Percentiles rank a stretch among this genome's conserved stretches.
Conservation (phyloP, 2,113 vertebrate species). For the Camarhynchus parvulus region DNA sequence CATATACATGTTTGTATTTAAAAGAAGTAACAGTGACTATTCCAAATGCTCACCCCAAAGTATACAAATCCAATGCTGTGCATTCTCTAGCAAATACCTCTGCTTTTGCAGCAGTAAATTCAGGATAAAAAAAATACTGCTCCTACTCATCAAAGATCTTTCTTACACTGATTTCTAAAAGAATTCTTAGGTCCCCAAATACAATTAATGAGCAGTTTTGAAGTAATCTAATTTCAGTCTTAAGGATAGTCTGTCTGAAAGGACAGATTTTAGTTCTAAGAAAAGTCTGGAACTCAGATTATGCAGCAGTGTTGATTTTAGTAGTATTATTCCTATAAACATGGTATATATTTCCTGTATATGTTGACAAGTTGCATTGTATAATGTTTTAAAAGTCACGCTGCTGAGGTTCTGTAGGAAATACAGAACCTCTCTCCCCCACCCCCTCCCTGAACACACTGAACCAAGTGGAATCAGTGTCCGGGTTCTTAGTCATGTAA, state of each 20-base stretch:
- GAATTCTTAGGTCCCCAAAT: neutral
- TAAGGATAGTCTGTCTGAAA: neutral
- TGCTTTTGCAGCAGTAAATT: neutral
- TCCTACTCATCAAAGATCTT: neutral
- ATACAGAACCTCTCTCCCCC: neutral
- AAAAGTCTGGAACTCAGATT: neutral
- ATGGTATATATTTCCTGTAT: neutral
- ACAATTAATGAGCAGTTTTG: neutral
- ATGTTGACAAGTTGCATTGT: neutral
- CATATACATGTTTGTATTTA: neutral
- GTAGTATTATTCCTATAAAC: neutral
- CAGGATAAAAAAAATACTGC: neutral
- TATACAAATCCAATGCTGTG: neutral
- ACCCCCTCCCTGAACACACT: neutral
- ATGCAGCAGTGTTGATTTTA: neutral
- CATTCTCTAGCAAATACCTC: neutral
- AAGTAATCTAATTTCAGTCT: neutral
- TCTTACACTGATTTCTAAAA: neutral
- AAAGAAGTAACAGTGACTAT: neutral
- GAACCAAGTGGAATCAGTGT: accelerated
- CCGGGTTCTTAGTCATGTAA: neutral
- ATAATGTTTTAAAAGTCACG: neutral
- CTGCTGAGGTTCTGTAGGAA: neutral
- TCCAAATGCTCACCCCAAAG: neutral
- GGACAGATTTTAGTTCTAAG: neutral